A percentile compares a stretch with the other conserved stretches of the same genome.
phyloP scores from a whole-genome alignment of 2,113 vertebrate species.

The Dromas ardeola region DNA sequence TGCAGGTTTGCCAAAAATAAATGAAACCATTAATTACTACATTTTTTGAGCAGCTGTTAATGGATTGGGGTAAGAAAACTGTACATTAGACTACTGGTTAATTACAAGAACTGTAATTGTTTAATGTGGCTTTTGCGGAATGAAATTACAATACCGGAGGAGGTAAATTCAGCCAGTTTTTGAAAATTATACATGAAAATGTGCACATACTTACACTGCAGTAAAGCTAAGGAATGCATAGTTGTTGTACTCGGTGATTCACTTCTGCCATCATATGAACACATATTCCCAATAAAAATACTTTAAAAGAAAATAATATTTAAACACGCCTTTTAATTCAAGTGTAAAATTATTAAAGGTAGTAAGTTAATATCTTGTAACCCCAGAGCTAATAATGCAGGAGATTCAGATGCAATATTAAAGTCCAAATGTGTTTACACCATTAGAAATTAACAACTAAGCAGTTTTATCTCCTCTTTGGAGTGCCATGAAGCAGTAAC shows the following conservation, averaged over 20 bases:
- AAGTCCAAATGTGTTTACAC: conserved; percentile 60
- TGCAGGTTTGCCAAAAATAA: conserved; percentile 82
- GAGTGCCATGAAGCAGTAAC: conserved; percentile 48
- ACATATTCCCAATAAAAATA: neutral
- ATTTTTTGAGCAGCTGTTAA: conserved; percentile 83
- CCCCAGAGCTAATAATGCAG: conserved; percentile 39
- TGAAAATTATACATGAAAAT: neutral
- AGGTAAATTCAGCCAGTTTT: conserved; percentile 42
- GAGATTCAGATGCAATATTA: conserved; percentile 35
- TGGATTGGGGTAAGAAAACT: conserved; percentile 73
- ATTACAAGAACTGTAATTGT: conserved; percentile 66
- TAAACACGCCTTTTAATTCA: neutral
- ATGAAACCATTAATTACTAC: conserved; percentile 84
- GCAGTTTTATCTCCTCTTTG: conserved; percentile 60
- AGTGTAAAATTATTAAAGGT: conserved; percentile 18
- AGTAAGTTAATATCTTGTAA: conserved; percentile 31
- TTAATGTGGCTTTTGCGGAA: conserved; percentile 60
- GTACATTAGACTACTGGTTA: conserved; percentile 72
- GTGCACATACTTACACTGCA: neutral
- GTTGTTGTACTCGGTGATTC: neutral
- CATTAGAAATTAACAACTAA: conserved; percentile 63
- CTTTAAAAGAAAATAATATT: neutral
- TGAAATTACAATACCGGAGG: conserved; percentile 52
- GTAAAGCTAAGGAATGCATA: neutral
- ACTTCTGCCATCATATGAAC: neutral